Evolutionary conservation across 2,797 vertebrate species (phyloP).

Genomic region (Adelosebastes latens): DNA sequence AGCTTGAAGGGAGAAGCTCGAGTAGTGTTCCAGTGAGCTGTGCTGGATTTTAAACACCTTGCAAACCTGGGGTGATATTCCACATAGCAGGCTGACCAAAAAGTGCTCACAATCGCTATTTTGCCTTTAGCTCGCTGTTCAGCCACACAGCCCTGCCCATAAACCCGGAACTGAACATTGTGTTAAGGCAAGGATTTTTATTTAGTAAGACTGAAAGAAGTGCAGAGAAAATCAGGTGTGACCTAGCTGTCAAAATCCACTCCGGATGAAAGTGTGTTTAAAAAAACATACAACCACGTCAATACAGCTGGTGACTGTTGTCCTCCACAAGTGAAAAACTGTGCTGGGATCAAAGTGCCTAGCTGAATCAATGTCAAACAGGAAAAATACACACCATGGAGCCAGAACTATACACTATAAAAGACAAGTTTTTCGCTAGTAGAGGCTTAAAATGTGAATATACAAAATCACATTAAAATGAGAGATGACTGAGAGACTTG

Average conservation of each 20-base stretch:
- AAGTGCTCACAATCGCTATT: constrained; percentile 64
- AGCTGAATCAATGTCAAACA: constrained; percentile 54
- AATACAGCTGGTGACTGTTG: constrained; percentile 51
- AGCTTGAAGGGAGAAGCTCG: constrained; percentile 77
- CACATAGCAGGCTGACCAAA: constrained; percentile 64
- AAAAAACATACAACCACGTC: constrained; percentile 35
- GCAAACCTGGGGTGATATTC: constrained; percentile 79
- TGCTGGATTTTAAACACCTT: constrained; percentile 69
- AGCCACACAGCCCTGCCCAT: constrained; percentile 46
- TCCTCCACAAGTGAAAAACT: constrained; percentile 45
- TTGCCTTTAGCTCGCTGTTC: constrained; percentile 63
- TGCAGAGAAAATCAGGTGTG: constrained; percentile 56
- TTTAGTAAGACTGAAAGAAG: constrained; percentile 61
- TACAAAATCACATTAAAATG: constrained; percentile 17
- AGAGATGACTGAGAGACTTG: neutral
- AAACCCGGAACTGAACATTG: constrained; percentile 53
- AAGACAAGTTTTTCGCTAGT: constrained; percentile 19
- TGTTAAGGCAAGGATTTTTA: constrained; percentile 60
- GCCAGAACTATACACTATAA: constrained; percentile 16
- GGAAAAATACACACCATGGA: constrained; percentile 29
- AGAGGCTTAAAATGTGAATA: constrained; percentile 13
- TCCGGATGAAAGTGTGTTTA: constrained; percentile 53
- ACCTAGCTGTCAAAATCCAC: constrained; percentile 64
- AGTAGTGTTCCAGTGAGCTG: constrained; percentile 55
- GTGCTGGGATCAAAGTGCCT: constrained; percentile 49